These are phyloP conservation scores for Sarcophaga peregrina DNA, from an alignment of 1,140 invertebrate genomes.

Conservation along the genomic window DNA sequence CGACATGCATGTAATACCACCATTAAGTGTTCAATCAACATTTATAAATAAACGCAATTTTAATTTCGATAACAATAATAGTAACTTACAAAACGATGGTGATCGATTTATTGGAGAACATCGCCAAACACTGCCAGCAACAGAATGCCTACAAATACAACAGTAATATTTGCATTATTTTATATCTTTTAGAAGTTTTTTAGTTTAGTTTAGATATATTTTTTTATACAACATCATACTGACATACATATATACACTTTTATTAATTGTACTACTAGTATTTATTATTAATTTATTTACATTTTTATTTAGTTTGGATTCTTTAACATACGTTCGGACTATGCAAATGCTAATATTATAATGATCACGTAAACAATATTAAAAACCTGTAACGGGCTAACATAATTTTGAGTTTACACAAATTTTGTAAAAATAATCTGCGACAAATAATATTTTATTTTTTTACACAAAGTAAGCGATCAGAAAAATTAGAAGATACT, in stretches of 20 bases:
- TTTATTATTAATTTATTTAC: neutral
- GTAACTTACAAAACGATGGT: neutral
- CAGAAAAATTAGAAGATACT: too few species aligned
- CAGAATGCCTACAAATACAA: slow-evolving; percentile 34
- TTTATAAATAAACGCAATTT: neutral
- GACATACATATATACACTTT: neutral
- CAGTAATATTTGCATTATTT: slow-evolving; percentile 44
- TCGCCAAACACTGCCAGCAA: neutral
- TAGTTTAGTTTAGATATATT: neutral
- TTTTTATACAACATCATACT: neutral
- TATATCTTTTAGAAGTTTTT: neutral
- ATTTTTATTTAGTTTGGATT: too few species aligned
- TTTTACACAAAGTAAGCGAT: too few species aligned
- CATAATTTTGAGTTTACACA: too few species aligned
- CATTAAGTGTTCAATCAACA: neutral
- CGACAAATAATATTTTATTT: too few species aligned
- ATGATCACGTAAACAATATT: too few species aligned
- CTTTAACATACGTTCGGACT: neutral
- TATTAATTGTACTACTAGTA: neutral
- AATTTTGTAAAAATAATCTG: too few species aligned
- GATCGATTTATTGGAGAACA: slow-evolving; percentile 2
- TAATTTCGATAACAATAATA: neutral
- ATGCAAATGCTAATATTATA: too few species aligned
- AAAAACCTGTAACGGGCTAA: too few species aligned
- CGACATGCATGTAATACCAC: neutral